phyloP scores from a whole-genome alignment of 2,797 vertebrate genomes.

The Hydrophis major region DNA sequence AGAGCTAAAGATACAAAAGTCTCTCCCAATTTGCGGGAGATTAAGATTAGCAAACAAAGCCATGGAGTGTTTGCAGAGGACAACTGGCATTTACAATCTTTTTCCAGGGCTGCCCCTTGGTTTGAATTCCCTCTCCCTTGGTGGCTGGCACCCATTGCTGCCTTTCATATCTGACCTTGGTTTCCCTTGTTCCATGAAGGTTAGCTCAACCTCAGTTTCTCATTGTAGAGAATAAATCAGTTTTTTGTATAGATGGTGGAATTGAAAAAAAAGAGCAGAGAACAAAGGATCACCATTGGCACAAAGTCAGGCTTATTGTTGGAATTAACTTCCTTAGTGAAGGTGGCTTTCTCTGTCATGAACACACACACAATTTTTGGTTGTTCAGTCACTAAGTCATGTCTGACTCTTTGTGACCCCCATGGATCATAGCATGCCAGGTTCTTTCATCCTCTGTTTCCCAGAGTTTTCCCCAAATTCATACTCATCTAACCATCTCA shows the following conservation, averaged over 20 bases:
- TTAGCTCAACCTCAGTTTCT: not conserved
- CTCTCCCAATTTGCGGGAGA: not conserved
- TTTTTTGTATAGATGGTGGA: not conserved
- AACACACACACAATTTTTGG: not conserved
- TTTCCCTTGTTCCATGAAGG: not conserved
- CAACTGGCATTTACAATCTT: not conserved
- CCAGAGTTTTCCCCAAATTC: not conserved
- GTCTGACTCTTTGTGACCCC: not conserved
- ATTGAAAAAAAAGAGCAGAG: not conserved
- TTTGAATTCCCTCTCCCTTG: not conserved
- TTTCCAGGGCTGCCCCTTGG: not conserved
- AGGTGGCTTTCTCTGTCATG: not conserved
- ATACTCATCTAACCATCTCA: not conserved
- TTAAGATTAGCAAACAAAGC: not conserved
- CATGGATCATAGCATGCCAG: not conserved
- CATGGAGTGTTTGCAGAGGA: not conserved
- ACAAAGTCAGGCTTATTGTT: not conserved
- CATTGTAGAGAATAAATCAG: not conserved
- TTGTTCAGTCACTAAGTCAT: not conserved
- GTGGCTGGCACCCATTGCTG: not conserved
- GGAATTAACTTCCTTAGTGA: not conserved
- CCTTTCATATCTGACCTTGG: constrained; percentile 17
- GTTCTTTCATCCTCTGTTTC: not conserved
- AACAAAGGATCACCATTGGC: not conserved
- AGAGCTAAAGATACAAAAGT: not conserved